phyloP scores from a whole-genome alignment of 2,888 invertebrate species.

The Mythimna impura region DNA sequence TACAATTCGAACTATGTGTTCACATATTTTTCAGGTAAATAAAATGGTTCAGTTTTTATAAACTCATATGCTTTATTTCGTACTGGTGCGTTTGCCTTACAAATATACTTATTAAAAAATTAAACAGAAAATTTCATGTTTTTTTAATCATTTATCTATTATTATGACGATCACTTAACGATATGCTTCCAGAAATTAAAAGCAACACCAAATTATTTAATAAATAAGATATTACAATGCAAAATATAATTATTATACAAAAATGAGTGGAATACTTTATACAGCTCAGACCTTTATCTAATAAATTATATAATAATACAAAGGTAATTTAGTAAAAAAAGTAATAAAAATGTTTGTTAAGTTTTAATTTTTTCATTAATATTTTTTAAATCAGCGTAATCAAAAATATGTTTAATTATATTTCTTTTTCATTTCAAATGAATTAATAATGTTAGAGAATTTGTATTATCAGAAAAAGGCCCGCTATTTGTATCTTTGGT shows the following conservation, averaged over 20 bases:
- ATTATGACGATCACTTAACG: constrained; percentile 84
- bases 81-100: constrained; percentile 90
- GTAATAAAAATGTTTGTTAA: background rate
- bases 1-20: too few relatives aligned
- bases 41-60: constrained; percentile 71
- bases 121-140: constrained; percentile 74
- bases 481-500: constrained; percentile 79
- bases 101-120: constrained; percentile 87
- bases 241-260: constrained; percentile 62
- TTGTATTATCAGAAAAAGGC: constrained; percentile 72
- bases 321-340: background rate
- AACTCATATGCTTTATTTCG: constrained; percentile 90
- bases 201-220: constrained; percentile 75
- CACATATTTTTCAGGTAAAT: background rate
- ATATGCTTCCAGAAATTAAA: constrained; percentile 83
- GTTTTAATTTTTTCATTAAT: background rate
- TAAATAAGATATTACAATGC: constrained; percentile 71
- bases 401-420: background rate
- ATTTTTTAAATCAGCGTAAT: background rate
- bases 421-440: background rate
- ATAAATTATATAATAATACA: constrained; percentile 37
- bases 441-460: background rate
- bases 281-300: constrained; percentile 65
- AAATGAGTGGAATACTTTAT: constrained; percentile 65
- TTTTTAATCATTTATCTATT: constrained; percentile 76